Evolutionary conservation across 2,888 invertebrate genomes (phyloP).

Genomic region (Odontocerum albicorne): DNA sequence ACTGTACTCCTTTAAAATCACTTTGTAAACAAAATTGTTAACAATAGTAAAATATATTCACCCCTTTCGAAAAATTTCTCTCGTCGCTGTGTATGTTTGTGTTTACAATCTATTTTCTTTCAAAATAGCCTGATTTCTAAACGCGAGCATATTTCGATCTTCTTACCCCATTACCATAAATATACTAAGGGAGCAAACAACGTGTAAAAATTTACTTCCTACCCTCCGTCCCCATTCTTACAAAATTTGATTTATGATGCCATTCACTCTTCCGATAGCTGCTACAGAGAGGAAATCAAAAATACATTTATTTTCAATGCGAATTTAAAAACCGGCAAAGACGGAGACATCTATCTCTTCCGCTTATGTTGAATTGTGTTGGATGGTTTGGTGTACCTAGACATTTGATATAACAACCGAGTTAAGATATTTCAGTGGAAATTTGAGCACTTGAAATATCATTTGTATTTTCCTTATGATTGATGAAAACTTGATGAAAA

Average conservation of each 20-base stretch:
- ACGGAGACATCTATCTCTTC: no score
- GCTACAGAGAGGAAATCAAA: conserved; percentile 30
- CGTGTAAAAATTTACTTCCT: not conserved
- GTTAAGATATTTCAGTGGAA: no score
- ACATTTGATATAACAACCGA: no score
- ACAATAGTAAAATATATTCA: no score
- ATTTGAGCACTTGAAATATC: no score
- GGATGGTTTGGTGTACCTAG: no score
- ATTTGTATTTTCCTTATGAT: no score
- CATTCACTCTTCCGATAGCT: conserved; percentile 27
- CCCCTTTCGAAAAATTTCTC: not conserved
- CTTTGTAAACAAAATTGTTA: no score
- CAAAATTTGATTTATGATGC: conserved; percentile 27
- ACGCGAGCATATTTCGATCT: not conserved
- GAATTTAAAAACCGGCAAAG: conserved; percentile 26
- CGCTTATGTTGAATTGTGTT: no score
- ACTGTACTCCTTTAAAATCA: no score
- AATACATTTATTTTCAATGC: conserved; percentile 33
- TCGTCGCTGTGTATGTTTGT: not conserved
- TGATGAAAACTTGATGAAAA: no score
- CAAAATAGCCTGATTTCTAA: not conserved
- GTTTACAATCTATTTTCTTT: not conserved
- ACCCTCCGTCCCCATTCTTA: not conserved
- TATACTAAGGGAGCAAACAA: not conserved
- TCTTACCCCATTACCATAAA: not conserved